Evolutionary conservation across 2,113 vertebrate species (phyloP), one percentile per base, ranked within the genome.

Genomic region (Hyperopisus bebe): DNA sequence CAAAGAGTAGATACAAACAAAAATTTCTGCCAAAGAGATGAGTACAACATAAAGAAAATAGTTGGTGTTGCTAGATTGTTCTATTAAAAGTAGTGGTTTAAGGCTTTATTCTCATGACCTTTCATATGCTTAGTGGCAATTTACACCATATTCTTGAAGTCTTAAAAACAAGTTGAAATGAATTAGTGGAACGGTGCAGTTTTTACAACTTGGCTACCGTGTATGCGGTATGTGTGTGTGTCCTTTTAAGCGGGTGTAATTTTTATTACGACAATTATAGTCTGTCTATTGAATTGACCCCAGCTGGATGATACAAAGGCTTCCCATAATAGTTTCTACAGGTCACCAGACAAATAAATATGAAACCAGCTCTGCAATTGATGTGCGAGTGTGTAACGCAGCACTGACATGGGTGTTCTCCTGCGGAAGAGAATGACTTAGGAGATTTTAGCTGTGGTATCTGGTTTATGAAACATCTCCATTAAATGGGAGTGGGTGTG

Each of bases 401-500:
- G 4, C 62, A 70, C 58, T 47, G 51, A 47, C 88, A 70, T 17
- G 51, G 58, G 50, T 15, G 9, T 24, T 89, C 66, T 87, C 39
- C 55, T 77, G 87, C 83, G 13, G 46, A 87, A 62, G 88, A 88
- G 90, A 89, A 92, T 92, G 88, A 92, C 27, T 15, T 46, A 15
- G 19, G 74, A 90, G 88, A 92, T 84, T 90, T 83, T 50, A 91
- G 89, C 92, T 89, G 86, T 82, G 74, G 86, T 39, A 3, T 86
- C 51, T 88, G 91, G 92, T 93, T 92, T 91, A 93, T 91, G 74
- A 90, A 89, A 86, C 80, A 86, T 88, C 55, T 70, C 74, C 62
- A 89, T 50, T 83, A 82, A 77, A 21, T 88, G 86, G 90, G 91
- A 91, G 50, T 74, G 58, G n/a, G 58, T n/a, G 24, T 66, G 55